These are phyloP conservation scores for Ceratothoa steindachneri DNA, from an alignment of 2,888 invertebrate genomes.

Conservation along the genomic window DNA sequence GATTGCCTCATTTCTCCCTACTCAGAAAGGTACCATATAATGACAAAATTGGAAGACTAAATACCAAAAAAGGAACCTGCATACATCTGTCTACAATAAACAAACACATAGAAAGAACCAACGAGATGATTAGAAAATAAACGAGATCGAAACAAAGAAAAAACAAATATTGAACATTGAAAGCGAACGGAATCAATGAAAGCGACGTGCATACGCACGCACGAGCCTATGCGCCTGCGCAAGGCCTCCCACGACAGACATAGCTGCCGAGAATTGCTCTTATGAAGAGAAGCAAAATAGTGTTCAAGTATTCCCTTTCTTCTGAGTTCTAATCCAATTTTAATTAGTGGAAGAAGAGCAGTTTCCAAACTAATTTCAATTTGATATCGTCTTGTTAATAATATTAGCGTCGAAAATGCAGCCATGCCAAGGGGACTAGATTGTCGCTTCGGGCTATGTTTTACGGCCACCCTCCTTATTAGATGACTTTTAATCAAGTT, in stretches of 20 bases:
- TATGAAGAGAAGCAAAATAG: background rate
- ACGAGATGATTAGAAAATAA: too few relatives aligned
- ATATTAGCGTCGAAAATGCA: constrained; percentile 29
- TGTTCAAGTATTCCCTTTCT: constrained; percentile 20
- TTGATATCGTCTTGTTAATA: constrained; percentile 41
- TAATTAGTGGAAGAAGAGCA: constrained; percentile 35
- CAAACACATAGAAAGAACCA: too few relatives aligned
- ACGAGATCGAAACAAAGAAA: too few relatives aligned
- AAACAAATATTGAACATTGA: too few relatives aligned
- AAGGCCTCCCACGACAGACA: too few relatives aligned
- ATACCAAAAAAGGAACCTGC: too few relatives aligned
- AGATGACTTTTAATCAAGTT: constrained; percentile 12
- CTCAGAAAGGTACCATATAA: too few relatives aligned
- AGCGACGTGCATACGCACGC: too few relatives aligned
- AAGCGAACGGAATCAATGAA: too few relatives aligned
- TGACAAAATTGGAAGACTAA: too few relatives aligned
- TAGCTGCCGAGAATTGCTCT: background rate
- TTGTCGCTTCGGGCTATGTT: background rate
- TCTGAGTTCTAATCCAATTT: constrained; percentile 42
- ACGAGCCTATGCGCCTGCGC: too few relatives aligned
- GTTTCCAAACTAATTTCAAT: constrained; percentile 45
- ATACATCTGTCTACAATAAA: too few relatives aligned
- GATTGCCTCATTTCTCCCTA: background rate
- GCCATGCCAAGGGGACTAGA: background rate
- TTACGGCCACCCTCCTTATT: constrained; percentile 3